Base-by-base conservation (phyloP, 2,113 vertebrate species). In the Carlito syrichta region DNA sequence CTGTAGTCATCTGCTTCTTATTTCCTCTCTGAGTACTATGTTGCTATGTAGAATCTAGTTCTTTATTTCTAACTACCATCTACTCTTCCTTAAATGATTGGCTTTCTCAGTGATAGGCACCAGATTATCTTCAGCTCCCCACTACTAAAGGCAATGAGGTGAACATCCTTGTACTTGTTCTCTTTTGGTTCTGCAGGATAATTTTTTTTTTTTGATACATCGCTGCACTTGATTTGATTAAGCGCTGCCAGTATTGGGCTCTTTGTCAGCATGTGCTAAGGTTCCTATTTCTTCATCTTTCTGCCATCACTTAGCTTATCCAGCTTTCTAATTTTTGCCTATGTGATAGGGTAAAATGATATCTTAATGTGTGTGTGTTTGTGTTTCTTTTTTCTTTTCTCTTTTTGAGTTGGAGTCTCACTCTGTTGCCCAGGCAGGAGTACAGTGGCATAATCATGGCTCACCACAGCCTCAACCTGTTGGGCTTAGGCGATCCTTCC, bases 221-320 rank as follows among this genome's bases (percentile, higher is more conserved):
- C 40, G 23, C n/a, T 66, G 2, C 84, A 14, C 48, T 89, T 92
- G 20, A 45, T 68, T 87, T 74, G 62, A 71, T 82, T 77, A 38
- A 87, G 32, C 16, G 54, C 32, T 56, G 50, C 52, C 68, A 30
- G 86, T 73, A 77, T 69, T 40, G 68, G 52, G 8, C 43, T 86
- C n/a, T 74, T 58, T 60, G 43, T 93, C 90, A 62, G n/a, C 25
- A n/a, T 91, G 35, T 3, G 48, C 38, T 56, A 10, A 58, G 8
- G 66, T 43, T 89, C 48, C 30, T 52, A 2, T 95, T 69, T 93
- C 82, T 91, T 43, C 16, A 40, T 63, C 40, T 85, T 71, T 62
- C 48, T 87, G 43, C 38, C 68, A 92, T 68, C 52, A 86, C 79
- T 89, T 89, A 73, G 58, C 52, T 83, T 95, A 91, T 76, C 91